These are phyloP conservation scores for Diplolepis rosae DNA, from an alignment of 2,888 invertebrate genomes.

Conservation along the genomic window DNA sequence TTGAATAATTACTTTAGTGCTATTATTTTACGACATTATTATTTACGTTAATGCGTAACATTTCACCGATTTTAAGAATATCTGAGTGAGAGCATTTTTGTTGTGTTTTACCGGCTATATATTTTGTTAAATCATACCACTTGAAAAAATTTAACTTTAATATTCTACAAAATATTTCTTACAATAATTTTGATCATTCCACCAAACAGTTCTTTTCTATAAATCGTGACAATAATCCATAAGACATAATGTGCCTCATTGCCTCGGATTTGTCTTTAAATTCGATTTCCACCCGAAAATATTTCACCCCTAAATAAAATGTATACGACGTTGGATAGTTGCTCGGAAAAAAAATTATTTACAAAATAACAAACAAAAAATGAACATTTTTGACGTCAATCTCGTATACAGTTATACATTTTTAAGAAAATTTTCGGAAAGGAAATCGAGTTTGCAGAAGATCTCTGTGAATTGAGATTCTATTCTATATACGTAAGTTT, in stretches of 20 bases:
- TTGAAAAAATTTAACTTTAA: too few species aligned
- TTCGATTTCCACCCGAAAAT: background rate
- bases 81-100: too few species aligned
- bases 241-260: constrained; percentile 10
- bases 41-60: too few species aligned
- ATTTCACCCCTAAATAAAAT: background rate
- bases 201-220: background rate
- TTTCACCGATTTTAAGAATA: too few species aligned
- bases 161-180: too few species aligned
- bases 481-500: constrained; percentile 19
- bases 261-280: background rate
- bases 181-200: background rate
- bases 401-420: background rate
- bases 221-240: background rate
- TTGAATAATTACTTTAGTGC: too few species aligned
- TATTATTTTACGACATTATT: too few species aligned
- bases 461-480: background rate
- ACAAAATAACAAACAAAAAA: background rate
- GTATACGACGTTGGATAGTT: background rate
- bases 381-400: background rate
- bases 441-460: background rate
- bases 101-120: too few species aligned
- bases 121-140: too few species aligned
- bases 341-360: background rate
- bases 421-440: background rate